Percentiles rank a stretch among this genome's conserved stretches.
Evolutionary conservation across 2,797 vertebrate species (phyloP).

Genomic region (Alcedo quadribrachys): DNA sequence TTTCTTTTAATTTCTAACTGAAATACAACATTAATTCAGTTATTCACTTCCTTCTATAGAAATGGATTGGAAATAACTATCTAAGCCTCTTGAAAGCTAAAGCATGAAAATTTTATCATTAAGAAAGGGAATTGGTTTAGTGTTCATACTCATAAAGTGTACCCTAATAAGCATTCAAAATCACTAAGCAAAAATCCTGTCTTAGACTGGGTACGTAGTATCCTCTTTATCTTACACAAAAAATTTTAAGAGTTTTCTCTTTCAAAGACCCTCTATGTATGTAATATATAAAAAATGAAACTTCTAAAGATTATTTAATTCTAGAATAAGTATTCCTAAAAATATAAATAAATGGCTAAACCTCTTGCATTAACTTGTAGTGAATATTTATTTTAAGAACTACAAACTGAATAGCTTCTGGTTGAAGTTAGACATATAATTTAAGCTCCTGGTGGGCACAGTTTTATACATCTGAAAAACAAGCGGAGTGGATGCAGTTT

Average conservation of each 20-base stretch:
- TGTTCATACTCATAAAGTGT: neutral
- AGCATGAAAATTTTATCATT: neutral
- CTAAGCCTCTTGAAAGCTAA: neutral
- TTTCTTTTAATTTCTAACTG: neutral
- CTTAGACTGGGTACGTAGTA: neutral
- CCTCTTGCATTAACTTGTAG: neutral
- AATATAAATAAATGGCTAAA: neutral
- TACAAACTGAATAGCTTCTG: neutral
- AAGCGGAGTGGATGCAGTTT: neutral
- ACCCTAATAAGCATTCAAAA: neutral
- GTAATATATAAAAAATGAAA: neutral
- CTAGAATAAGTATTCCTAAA: neutral
- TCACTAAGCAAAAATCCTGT: neutral
- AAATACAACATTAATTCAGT: neutral
- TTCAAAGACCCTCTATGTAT: neutral
- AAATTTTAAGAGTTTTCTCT: neutral
- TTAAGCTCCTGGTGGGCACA: neutral
- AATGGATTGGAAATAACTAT: neutral
- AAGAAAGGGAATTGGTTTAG: neutral
- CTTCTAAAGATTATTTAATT: neutral
- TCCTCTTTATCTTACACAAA: neutral
- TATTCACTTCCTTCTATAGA: neutral
- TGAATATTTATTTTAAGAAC: neutral
- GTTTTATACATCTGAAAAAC: neutral
- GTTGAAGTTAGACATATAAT: neutral